Percentiles rank a stretch among this genome's conserved stretches.
These are phyloP conservation scores for Proteles cristata DNA, from an alignment of 2,113 vertebrate genomes.

Conservation along the genomic window DNA sequence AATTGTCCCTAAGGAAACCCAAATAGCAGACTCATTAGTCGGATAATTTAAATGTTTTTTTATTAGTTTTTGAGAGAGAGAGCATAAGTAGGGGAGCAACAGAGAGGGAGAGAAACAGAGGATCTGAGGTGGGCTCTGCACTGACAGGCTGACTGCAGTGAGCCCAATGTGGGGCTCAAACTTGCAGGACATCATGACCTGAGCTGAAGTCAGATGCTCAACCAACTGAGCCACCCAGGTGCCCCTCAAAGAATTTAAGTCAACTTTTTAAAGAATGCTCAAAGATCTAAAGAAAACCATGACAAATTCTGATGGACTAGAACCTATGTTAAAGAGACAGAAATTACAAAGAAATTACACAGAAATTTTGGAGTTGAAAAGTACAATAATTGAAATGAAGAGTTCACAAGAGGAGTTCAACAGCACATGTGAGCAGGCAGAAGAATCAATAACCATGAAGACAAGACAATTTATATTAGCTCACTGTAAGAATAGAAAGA, in stretches of 20 bases:
- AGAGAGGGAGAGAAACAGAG: too few relatives aligned
- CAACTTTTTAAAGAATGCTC: conserved; percentile 13
- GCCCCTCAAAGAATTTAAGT: background rate
- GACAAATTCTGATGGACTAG: background rate
- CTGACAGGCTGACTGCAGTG: too few relatives aligned
- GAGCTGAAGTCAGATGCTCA: too few relatives aligned
- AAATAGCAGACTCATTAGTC: background rate
- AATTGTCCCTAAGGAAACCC: background rate
- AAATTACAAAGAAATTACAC: background rate
- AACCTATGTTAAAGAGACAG: background rate
- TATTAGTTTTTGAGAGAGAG: too few relatives aligned
- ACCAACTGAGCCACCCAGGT: too few relatives aligned
- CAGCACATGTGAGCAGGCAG: background rate
- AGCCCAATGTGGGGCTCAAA: too few relatives aligned
- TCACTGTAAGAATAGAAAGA: background rate
- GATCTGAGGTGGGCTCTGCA: too few relatives aligned
- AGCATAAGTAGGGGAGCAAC: too few relatives aligned
- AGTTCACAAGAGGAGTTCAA: background rate
- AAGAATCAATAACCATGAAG: background rate
- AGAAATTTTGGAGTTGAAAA: background rate
- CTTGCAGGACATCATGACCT: too few relatives aligned
- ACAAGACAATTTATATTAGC: background rate
- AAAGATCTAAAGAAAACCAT: background rate
- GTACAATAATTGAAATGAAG: background rate
- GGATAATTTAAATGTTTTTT: background rate